phyloP scores from a whole-genome alignment of 2,888 invertebrate species.

The Mythimna vitellina region DNA sequence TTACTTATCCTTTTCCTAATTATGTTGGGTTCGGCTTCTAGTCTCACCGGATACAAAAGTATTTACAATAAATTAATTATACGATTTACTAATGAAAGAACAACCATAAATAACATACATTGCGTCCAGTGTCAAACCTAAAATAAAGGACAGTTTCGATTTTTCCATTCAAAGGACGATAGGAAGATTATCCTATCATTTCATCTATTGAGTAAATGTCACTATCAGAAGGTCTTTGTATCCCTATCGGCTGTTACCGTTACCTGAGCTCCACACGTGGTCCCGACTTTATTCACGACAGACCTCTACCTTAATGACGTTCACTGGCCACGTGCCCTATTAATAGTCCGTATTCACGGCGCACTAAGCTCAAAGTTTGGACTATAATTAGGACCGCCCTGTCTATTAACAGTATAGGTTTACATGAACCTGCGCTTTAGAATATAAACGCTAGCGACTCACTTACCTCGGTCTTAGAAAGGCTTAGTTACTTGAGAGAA shows the following conservation, averaged over 20 bases:
- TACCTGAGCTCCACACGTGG: background rate
- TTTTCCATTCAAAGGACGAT: background rate
- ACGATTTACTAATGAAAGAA: background rate
- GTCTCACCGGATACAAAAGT: background rate
- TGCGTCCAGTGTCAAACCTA: background rate
- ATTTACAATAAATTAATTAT: background rate
- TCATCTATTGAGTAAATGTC: background rate
- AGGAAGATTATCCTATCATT: too few relatives aligned
- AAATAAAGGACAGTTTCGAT: background rate
- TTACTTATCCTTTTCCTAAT: background rate
- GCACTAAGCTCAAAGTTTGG: slow-evolving; percentile 5
- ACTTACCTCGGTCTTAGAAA: background rate
- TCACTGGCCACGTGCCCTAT: slow-evolving; percentile 13
- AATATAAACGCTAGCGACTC: background rate
- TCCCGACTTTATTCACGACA: background rate
- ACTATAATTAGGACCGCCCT: slow-evolving; percentile 37
- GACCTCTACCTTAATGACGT: slow-evolving; percentile 6
- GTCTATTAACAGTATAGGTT: slow-evolving; percentile 11
- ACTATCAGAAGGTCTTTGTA: background rate
- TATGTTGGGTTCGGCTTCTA: background rate
- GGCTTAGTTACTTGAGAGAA: slow-evolving; percentile 14
- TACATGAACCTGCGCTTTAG: background rate
- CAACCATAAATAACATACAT: too few relatives aligned
- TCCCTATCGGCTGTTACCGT: background rate
- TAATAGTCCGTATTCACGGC: background rate